Conservation (phyloP, 2,113 vertebrate species). For the Megalops atlanticus region DNA sequence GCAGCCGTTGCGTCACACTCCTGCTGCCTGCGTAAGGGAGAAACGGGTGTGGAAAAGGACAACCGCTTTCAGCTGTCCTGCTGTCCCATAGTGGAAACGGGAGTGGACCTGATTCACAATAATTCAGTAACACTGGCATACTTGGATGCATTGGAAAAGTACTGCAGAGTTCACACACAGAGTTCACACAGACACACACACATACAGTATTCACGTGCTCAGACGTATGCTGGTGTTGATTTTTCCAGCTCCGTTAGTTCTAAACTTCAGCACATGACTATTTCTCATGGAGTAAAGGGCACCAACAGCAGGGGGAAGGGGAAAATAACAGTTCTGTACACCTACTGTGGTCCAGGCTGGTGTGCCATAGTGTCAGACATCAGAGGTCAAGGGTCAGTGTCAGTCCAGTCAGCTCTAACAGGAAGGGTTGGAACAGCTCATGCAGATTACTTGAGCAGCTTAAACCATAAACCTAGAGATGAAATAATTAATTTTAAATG, state of each 20-base stretch:
- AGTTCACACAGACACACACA: too few relatives aligned
- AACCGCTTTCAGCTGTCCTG: not conserved
- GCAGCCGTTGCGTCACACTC: conserved; percentile 54
- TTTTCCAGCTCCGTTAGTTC: not conserved
- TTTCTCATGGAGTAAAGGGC: not conserved
- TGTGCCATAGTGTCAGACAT: too few relatives aligned
- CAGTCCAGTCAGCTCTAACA: too few relatives aligned
- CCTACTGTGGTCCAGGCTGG: not conserved
- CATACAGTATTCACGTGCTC: not conserved
- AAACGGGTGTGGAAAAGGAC: not conserved
- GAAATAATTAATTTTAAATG: too few relatives aligned
- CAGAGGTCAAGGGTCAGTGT: too few relatives aligned
- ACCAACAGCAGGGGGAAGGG: not conserved
- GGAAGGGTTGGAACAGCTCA: too few relatives aligned
- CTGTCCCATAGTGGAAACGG: not conserved
- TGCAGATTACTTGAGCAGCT: too few relatives aligned
- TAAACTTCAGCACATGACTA: not conserved
- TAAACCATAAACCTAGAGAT: too few relatives aligned
- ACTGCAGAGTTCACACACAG: not conserved
- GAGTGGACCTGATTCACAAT: not conserved
- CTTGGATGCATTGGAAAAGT: not conserved
- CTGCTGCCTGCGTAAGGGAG: conserved; percentile 12
- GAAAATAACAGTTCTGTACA: not conserved
- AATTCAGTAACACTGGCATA: not conserved
- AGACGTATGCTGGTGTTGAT: not conserved